Evolutionary conservation across 37 sponge, comb jelly and placozoan species (phyloP).

Genomic region (Oscarella lobularis): DNA sequence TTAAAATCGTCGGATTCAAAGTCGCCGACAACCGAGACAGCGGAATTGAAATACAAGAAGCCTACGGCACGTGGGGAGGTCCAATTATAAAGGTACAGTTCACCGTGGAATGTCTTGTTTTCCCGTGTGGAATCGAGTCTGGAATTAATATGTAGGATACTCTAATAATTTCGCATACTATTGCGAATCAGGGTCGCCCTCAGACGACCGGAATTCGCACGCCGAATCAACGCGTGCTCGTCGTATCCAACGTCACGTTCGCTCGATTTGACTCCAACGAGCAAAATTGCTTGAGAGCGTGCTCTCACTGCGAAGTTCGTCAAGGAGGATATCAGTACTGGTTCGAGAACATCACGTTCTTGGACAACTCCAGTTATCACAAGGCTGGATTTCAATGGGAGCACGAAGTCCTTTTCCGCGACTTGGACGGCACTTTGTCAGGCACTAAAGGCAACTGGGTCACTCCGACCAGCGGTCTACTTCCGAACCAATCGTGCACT

Average conservation of each 20-base stretch:
- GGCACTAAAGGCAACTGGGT: conserved; percentile 41
- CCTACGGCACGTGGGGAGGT: conserved; percentile 56
- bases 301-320: conserved; percentile 64
- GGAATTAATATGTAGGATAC: conserved; percentile 16
- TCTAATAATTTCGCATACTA: conserved; percentile 52
- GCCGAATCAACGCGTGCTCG: conserved; percentile 42
- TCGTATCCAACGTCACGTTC: conserved; percentile 76
- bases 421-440: conserved; percentile 56
- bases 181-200: conserved; percentile 28
- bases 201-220: conserved; percentile 65
- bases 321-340: conserved; percentile 81
- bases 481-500: conserved; percentile 34
- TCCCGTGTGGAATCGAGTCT: background rate
- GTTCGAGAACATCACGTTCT: conserved; percentile 44
- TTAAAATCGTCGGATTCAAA: conserved; percentile 55
- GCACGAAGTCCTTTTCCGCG: conserved; percentile 38
- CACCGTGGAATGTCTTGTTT: background rate
- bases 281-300: conserved; percentile 52
- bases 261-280: conserved; percentile 44
- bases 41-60: conserved; percentile 72
- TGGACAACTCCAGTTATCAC: conserved; percentile 25
- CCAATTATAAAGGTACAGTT: conserved; percentile 31
- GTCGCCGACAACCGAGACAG: conserved; percentile 67
- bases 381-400: conserved; percentile 75
- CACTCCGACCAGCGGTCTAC: conserved; percentile 30